These are phyloP conservation scores for Eulemur macaco DNA, from an alignment of 2,113 vertebrate species.

Conservation along the genomic window DNA sequence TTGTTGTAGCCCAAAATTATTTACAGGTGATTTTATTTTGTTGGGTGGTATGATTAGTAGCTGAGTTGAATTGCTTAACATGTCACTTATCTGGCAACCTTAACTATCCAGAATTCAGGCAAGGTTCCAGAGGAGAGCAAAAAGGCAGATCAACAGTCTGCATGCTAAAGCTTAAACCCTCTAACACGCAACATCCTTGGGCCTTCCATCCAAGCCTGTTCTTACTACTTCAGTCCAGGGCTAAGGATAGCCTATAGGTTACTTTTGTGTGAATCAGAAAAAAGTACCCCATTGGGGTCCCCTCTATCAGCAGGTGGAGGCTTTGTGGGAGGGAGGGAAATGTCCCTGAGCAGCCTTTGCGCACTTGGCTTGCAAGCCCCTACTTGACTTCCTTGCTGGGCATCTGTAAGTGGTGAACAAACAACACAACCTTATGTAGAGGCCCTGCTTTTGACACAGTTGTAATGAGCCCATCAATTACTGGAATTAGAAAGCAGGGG, in stretches of 20 bases:
- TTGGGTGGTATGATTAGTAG: background rate
- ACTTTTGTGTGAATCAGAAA: background rate
- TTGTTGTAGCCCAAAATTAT: background rate
- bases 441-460: background rate
- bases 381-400: background rate
- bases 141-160: background rate
- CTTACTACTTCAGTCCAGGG: background rate
- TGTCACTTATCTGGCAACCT: background rate
- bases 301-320: background rate
- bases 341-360: background rate
- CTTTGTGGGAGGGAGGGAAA: background rate
- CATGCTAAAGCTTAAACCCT: background rate
- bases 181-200: background rate
- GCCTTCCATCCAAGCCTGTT: background rate
- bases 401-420: background rate
- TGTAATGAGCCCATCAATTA: background rate
- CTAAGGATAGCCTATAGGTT: background rate
- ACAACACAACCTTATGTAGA: background rate
- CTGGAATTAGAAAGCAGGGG: background rate
- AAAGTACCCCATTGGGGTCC: background rate
- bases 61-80: background rate
- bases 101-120: conserved; percentile 7
- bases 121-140: background rate
- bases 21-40: background rate
- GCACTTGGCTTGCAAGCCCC: background rate